Evolutionary conservation across 2,113 vertebrate genomes (phyloP), one percentile per base, ranked within the genome.

Genomic region (Apteryx owenii): DNA sequence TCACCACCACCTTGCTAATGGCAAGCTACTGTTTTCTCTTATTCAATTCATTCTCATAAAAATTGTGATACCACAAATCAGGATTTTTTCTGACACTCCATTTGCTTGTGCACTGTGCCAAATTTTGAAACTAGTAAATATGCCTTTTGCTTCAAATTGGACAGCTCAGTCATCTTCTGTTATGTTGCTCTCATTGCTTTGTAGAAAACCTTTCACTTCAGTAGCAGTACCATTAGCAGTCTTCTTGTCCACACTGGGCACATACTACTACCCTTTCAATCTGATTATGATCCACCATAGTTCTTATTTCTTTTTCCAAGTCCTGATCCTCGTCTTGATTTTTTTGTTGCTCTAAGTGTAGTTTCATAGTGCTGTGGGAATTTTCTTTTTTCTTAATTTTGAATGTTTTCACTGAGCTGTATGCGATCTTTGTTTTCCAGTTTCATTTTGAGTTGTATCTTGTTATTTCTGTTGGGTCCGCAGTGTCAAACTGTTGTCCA

Each of bases 401-500:
- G 8, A 5, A 2, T 46, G 4, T 68, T 80, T 87, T 62, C 26
- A 8, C 26, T 10, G 8, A 80, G 4, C 53, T 85, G 46, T 58
- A 18, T 38, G n/a, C 80, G 48, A 38, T 14, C 26, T 65, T 76
- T 82, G 28, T 77, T 93, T 91, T 84, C 9, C 38, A 61, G 65
- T 69, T 83, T 85, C 71, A 40, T 85, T 96, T 91, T 60, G 29
- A 78, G 25, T 48, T 48, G 3, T 62, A 42, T 70, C 48, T 73
- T 94, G 40, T 91, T 91, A 61, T 90, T 94, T 88, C 69, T 64
- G 20, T 64, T 29, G 5, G n/a, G 19, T 46, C 80, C 66, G 72
- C 60, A 73, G 48, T 10, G 29, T 62, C 89, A 93, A 65, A 28
- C 25, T 17, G 16, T 83, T 88, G 85, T 73, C 60, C 14, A 2